A percentile compares a stretch with the other conserved stretches of the same genome.
These are phyloP conservation scores for Metalampra italica DNA, from an alignment of 2,888 invertebrate genomes.

Conservation along the genomic window DNA sequence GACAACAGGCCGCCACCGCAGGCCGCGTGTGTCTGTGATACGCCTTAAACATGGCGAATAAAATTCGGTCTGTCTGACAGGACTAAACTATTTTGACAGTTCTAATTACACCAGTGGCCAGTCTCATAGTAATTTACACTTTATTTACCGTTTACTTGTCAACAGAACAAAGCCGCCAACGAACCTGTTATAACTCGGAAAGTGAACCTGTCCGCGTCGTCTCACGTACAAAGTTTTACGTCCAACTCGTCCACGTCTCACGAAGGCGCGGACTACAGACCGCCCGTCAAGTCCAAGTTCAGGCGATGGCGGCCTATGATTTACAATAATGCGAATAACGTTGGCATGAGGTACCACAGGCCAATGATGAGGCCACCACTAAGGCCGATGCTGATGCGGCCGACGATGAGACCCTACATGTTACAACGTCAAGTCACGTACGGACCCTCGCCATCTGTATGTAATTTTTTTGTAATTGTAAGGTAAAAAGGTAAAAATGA, in stretches of 20 bases:
- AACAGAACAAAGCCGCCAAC: slow-evolving; percentile 21
- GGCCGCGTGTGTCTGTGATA: too few species aligned
- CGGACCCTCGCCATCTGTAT: slow-evolving; percentile 27
- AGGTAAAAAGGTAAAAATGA: too few species aligned
- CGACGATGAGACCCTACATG: slow-evolving; percentile 4
- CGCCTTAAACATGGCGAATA: too few species aligned
- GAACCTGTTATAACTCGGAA: slow-evolving; percentile 28
- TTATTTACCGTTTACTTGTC: too few species aligned
- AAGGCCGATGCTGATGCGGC: neutral
- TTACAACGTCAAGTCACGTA: slow-evolving; percentile 20
- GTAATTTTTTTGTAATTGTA: slow-evolving; percentile 20
- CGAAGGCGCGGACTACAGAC: neutral
- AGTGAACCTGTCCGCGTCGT: slow-evolving; percentile 18
- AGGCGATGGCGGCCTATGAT: neutral
- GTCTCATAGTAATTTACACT: too few species aligned
- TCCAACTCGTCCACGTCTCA: neutral
- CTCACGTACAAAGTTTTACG: neutral
- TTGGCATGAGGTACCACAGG: neutral
- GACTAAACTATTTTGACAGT: too few species aligned
- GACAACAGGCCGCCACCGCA: too few species aligned
- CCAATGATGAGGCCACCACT: neutral
- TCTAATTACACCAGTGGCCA: too few species aligned
- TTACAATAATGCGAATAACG: neutral
- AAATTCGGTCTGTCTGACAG: too few species aligned
- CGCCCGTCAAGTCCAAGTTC: neutral